Evolutionary conservation across 2,113 vertebrate species (phyloP).

Genomic region (Arothron firmamentum): DNA sequence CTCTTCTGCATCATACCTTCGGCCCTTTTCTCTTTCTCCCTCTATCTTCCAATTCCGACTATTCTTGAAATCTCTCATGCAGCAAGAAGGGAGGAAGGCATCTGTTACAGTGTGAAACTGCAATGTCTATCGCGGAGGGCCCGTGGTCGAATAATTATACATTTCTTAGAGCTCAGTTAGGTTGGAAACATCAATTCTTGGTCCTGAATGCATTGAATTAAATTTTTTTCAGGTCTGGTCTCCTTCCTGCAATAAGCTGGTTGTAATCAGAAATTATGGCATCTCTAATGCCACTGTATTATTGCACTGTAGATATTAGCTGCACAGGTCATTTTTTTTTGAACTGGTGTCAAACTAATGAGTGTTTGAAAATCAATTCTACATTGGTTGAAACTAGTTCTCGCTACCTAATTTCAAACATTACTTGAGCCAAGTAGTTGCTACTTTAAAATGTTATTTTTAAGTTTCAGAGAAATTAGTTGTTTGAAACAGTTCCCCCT

Average conservation of each 20-base stretch:
- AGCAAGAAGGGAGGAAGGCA: constrained; percentile 61
- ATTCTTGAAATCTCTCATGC: constrained; percentile 73
- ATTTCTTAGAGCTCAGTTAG: constrained; percentile 47
- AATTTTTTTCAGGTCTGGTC: too few species aligned
- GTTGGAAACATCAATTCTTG: constrained; percentile 38
- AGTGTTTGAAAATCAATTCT: too few species aligned
- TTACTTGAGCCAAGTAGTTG: too few species aligned
- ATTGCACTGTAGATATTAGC: too few species aligned
- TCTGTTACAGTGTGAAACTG: constrained; percentile 61
- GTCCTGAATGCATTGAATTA: constrained; percentile 29
- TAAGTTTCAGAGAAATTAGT: neutral
- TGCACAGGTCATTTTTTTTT: too few species aligned
- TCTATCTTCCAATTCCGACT: constrained; percentile 52
- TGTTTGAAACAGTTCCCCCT: neutral
- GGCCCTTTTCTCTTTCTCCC: constrained; percentile 50
- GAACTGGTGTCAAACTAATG: too few species aligned
- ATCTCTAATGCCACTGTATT: too few species aligned
- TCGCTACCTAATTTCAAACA: too few species aligned
- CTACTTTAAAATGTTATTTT: neutral
- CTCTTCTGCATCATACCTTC: constrained; percentile 77
- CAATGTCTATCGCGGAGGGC: constrained; percentile 49
- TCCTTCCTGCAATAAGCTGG: too few species aligned
- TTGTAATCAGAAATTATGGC: too few species aligned
- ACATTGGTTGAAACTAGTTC: too few species aligned
- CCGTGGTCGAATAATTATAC: constrained; percentile 59